A percentile compares a stretch with the other conserved stretches of the same genome.
Evolutionary conservation across 2,113 vertebrate genomes (phyloP).

Genomic region (Anas platyrhynchos): DNA sequence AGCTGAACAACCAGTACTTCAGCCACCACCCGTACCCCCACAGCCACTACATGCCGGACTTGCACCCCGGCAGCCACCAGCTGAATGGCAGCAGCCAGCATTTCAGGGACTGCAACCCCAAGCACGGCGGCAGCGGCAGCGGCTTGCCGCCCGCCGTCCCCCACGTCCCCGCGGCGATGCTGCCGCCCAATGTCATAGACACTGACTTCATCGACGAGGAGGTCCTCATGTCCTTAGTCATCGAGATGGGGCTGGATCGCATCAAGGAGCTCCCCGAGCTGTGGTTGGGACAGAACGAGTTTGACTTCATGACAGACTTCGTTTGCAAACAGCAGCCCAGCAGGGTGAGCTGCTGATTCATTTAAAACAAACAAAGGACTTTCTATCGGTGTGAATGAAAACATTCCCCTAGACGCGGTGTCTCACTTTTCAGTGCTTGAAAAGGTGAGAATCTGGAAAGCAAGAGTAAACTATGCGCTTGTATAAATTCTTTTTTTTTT

Average conservation of each 20-base stretch:
- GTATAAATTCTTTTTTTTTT: slow-evolving; percentile 71
- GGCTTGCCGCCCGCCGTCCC: slow-evolving; percentile 78
- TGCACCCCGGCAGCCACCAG: slow-evolving; percentile 86
- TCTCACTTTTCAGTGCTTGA: slow-evolving; percentile 81
- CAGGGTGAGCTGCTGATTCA: slow-evolving; percentile 88
- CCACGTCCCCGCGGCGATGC: slow-evolving; percentile 85
- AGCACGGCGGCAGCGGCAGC: slow-evolving; percentile 77
- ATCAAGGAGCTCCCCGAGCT: slow-evolving; percentile 92
- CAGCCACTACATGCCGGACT: slow-evolving; percentile 88
- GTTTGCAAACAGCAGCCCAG: slow-evolving; percentile 92
- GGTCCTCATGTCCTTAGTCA: slow-evolving; percentile 90
- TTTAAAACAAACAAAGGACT: slow-evolving; percentile 71
- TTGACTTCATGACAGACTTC: slow-evolving; percentile 93
- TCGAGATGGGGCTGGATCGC: slow-evolving; percentile 92
- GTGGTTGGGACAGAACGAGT: slow-evolving; percentile 92
- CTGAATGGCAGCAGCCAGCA: slow-evolving; percentile 85
- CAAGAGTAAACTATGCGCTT: slow-evolving; percentile 84
- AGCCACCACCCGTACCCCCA: slow-evolving; percentile 86
- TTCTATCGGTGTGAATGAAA: slow-evolving; percentile 79
- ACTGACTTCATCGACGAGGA: slow-evolving; percentile 93
- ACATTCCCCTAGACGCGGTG: slow-evolving; percentile 84
- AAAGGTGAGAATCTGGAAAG: slow-evolving; percentile 83
- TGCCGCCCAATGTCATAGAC: slow-evolving; percentile 93
- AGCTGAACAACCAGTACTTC: slow-evolving; percentile 92
- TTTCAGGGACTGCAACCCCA: slow-evolving; percentile 87